Conservation (phyloP, 2,113 vertebrate genomes). For the Natator depressus region DNA sequence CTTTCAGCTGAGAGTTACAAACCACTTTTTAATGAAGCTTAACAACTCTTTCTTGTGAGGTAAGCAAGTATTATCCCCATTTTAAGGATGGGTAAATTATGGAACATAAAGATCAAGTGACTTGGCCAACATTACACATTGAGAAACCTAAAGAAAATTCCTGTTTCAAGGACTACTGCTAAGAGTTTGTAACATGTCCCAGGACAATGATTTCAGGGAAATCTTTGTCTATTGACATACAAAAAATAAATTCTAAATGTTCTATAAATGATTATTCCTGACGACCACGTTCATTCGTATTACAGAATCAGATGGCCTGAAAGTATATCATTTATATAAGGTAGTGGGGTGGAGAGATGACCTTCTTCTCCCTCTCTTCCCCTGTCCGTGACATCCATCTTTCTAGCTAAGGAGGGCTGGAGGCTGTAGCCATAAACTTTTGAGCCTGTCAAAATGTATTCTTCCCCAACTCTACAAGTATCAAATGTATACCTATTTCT, state of each 20-base stretch:
- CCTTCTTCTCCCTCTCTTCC: neutral
- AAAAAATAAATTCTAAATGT: neutral
- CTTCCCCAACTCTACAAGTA: neutral
- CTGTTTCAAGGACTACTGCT: conserved; percentile 42
- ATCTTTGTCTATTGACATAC: neutral
- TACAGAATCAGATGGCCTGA: neutral
- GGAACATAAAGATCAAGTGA: neutral
- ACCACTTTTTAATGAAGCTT: neutral
- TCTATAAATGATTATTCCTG: neutral
- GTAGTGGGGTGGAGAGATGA: neutral
- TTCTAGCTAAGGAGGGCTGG: neutral
- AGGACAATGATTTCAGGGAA: conserved; percentile 58
- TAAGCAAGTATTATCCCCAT: neutral
- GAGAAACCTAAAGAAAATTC: neutral
- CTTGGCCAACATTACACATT: neutral
- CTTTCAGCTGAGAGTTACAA: neutral
- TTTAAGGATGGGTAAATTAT: neutral
- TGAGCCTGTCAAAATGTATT: neutral
- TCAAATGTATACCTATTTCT: neutral
- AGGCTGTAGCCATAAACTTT: neutral
- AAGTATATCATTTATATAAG: neutral
- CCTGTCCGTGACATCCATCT: neutral
- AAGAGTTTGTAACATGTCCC: conserved; percentile 44
- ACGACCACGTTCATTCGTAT: neutral
- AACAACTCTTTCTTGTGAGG: neutral